Base-by-base conservation (phyloP, 2,113 vertebrate species). In the Hystrix brachyura region DNA sequence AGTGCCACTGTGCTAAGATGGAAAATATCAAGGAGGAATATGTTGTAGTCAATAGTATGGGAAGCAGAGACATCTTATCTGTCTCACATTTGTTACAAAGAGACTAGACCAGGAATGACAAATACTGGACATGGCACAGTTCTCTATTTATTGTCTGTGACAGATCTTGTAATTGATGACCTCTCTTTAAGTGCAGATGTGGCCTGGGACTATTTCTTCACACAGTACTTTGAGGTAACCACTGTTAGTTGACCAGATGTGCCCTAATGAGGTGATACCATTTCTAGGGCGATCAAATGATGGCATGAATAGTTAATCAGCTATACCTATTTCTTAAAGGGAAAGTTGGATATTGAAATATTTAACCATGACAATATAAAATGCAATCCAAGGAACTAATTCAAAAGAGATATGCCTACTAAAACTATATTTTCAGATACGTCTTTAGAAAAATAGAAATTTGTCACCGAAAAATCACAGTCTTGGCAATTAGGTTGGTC, bases 351-450 rank as follows among this genome's bases (percentile, higher is more conserved):
- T 93, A n/a, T 85, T 94, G 21, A 95, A 83, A 71, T 93, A 88
- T 43, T 96, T 97, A 92, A 92, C n/a, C 27, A 59, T 74, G 6
- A 53, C 4, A 55, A 29, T 92, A 29, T 90, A 90, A 94, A 87
- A 79, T 91, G 23, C 9, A 79, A 7, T 90, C 51, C 65, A 46
- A 91, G 60, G 23, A 82, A 59, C 46, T 76, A 65, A 96, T 72
- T 90, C 79, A 86, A 83, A 83, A 86, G 67, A 84, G 23, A 69
- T 80, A 9, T 62, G 59, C 38, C 11, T 89, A 0, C 79, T 82
- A 84, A 96, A 74, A 53, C 27, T 86, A 0, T 79, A 27, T 62
- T 53, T 91, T 95, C 78, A 38, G 12, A 43, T 25, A 25, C 72
- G 14, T 53, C 62, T 84, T 32, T 87, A 76, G 29, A 46, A 96